These are phyloP conservation scores for Siniperca chuatsi DNA, from an alignment of 2,113 vertebrate genomes.

Conservation along the genomic window DNA sequence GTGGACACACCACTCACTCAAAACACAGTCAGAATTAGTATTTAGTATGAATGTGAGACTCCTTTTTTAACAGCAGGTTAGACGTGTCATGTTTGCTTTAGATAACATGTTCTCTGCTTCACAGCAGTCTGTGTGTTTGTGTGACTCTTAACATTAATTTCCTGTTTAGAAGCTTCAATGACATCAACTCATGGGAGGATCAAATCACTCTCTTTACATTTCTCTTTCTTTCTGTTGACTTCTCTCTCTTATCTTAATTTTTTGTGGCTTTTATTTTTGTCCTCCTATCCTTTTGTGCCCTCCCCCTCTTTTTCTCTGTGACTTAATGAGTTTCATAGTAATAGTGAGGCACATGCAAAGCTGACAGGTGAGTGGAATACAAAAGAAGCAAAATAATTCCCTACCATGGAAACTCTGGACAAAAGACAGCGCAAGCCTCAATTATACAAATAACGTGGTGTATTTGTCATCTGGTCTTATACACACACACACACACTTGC, in stretches of 20 bases:
- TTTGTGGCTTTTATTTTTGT: neutral
- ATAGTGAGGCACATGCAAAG: constrained; percentile 19
- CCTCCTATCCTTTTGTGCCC: rapidly evolving
- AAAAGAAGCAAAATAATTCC: constrained; percentile 60
- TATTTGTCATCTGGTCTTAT: constrained; percentile 39
- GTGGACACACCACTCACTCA: neutral
- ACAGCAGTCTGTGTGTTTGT: rapidly evolving
- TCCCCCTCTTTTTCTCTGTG: neutral
- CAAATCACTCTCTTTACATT: neutral
- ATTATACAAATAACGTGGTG: constrained; percentile 48
- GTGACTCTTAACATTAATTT: constrained; percentile 35
- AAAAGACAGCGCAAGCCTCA: constrained; percentile 36
- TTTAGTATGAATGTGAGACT: neutral
- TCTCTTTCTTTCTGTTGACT: neutral
- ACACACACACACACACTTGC: neutral
- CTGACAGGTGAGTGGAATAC: constrained; percentile 57
- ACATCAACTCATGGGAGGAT: neutral
- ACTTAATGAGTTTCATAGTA: constrained; percentile 26
- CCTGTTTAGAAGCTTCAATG: constrained; percentile 32
- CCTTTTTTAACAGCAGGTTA: neutral
- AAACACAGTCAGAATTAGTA: too few species aligned
- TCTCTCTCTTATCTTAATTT: neutral
- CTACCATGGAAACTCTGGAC: constrained; percentile 45
- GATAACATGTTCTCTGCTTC: constrained; percentile 20
- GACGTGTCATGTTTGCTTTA: constrained; percentile 36